phyloP scores from a whole-genome alignment of 2,113 vertebrate genomes.

The Grantiella picta region DNA sequence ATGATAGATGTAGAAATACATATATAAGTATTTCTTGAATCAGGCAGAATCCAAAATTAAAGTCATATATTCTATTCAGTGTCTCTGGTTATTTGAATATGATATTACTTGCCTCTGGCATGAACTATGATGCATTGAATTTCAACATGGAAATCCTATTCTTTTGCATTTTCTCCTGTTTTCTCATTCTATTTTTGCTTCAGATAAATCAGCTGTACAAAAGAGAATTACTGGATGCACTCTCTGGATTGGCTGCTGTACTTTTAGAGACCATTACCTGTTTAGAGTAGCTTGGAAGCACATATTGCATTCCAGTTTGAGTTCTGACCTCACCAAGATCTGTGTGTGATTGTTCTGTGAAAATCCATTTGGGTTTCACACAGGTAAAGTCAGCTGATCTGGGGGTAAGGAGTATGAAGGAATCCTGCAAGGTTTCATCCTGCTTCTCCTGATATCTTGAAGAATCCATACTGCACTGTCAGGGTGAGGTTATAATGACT shows the following conservation, averaged over 20 bases:
- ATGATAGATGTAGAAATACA: neutral
- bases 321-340: neutral
- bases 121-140: neutral
- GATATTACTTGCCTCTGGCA: neutral
- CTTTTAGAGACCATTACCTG: neutral
- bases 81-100: neutral
- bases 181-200: neutral
- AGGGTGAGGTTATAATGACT: neutral
- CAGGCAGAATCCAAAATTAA: neutral
- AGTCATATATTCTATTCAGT: neutral
- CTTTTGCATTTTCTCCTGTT: neutral
- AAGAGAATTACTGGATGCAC: neutral
- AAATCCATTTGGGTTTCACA: neutral
- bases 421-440: neutral
- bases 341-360: neutral
- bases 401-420: neutral
- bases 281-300: neutral
- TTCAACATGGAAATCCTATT: neutral
- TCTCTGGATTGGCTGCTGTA: neutral
- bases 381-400: neutral
- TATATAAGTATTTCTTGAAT: neutral
- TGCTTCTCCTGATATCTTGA: neutral
- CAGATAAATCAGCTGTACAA: neutral
- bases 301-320: neutral
- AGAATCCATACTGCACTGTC: neutral